phyloP scores from a whole-genome alignment of 2,888 invertebrate genomes.

The Tetropium fuscum region DNA sequence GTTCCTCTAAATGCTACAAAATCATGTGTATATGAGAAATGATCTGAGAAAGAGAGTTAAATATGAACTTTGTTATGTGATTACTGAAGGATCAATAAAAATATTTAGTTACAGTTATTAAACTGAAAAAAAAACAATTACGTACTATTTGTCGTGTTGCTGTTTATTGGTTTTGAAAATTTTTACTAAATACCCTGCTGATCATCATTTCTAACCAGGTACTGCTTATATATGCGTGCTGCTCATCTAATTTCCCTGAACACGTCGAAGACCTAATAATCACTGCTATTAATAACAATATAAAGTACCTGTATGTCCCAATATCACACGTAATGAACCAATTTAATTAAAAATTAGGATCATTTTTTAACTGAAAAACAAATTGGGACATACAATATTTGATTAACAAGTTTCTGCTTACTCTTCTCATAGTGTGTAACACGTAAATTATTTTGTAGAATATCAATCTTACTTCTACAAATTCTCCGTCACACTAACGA shows the following conservation, averaged over 20 bases:
- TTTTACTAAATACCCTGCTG: slow-evolving; percentile 49
- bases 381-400: slow-evolving; percentile 6
- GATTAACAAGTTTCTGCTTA: slow-evolving; percentile 27
- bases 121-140: slow-evolving; percentile 23
- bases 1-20: no score
- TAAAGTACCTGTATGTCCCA: slow-evolving; percentile 11
- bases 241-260: slow-evolving; percentile 33
- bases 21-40: not conserved
- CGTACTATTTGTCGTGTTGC: slow-evolving; percentile 41
- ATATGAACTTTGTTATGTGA: slow-evolving; percentile 14
- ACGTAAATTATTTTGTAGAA: not conserved
- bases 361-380: not conserved
- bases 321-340: not conserved
- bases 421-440: slow-evolving; percentile 13
- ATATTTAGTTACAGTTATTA: slow-evolving; percentile 17
- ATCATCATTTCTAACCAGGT: slow-evolving; percentile 50
- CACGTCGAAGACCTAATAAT: slow-evolving; percentile 37
- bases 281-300: slow-evolving; percentile 12
- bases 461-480: slow-evolving; percentile 16
- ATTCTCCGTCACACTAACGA: slow-evolving; percentile 11
- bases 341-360: not conserved
- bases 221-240: slow-evolving; percentile 34
- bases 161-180: slow-evolving; percentile 36
- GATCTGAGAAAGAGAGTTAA: not conserved
- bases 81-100: not conserved